Percentiles rank a stretch among this genome's conserved stretches.
Conservation (phyloP, 2,888 invertebrate genomes). For the Metacarcinus magister region DNA sequence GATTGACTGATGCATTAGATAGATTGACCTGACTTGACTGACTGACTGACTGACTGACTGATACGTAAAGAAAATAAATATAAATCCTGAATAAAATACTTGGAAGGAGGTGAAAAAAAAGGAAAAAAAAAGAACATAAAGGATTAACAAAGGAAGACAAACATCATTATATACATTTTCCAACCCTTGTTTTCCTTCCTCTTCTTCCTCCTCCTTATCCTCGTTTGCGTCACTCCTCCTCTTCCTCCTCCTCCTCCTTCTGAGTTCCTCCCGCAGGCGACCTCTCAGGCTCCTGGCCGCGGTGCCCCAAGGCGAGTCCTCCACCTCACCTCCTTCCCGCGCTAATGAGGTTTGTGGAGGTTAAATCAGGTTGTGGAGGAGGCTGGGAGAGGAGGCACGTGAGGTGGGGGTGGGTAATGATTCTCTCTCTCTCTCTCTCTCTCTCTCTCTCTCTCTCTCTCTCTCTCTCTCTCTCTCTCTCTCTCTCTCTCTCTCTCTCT, state of each 20-base stretch:
- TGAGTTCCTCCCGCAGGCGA: not conserved
- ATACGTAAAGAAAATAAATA: no score
- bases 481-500: no score
- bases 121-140: no score
- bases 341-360: conserved; percentile 75
- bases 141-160: no score
- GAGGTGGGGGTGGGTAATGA: not conserved
- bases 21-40: no score
- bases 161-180: not conserved
- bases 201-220: conserved; percentile 49
- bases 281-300: not conserved
- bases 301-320: not conserved
- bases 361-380: conserved; percentile 74
- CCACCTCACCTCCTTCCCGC: conserved; percentile 63
- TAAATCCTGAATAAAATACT: no score
- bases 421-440: conserved; percentile 47
- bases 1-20: no score
- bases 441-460: conserved; percentile 57
- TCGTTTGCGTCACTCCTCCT: not conserved
- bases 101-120: no score
- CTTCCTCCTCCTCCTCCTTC: not conserved
- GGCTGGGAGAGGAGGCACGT: conserved; percentile 55
- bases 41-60: no score
- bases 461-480: not conserved
- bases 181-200: conserved; percentile 47